Base-by-base conservation (phyloP, 2,113 vertebrate species). In the Gallinago jamesoni region DNA sequence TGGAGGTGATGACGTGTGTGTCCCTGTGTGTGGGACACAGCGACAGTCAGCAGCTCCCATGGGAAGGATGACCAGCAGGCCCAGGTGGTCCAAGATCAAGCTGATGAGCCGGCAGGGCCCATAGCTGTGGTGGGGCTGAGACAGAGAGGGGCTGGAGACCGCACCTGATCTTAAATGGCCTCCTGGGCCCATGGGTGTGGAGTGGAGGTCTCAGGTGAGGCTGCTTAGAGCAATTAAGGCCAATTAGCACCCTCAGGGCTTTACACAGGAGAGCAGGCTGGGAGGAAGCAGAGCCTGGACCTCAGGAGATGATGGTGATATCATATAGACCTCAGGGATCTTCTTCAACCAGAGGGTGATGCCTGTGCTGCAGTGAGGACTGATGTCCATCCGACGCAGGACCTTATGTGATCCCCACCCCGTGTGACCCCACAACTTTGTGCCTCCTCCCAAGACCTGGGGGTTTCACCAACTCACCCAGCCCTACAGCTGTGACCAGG, bases 311-410 rank as follows among this genome's bases (percentile, higher is more conserved):
- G 48, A 18, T 9, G 13, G 1, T 15, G 41, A 15, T 27, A 17
- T 19, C 43, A 45, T 39, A 39, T 10, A 48, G 28, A 45, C 12
- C 39, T 56, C 10, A 6, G 52, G 55, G 6, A 0, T 14, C 60
- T 12, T 21, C 59, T 39, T 25, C 48, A 33, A 4, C 27, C 2
- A 0, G 10, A 4, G 21, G 16, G 52, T 0, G 0, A 4, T 31
- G 53, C 17, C 48, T 8, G 1, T 2, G 3, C 43, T 25, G 48
- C 14, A 31, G 35, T 27, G 17, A 24, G 25, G 10, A 19, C 7
- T 2, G 2, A 15, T 1, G 30, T 45, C 48, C 24, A 64, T 37
- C 28, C 27, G 25, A 3, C 31, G 31, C 28, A 14, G 67, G 45
- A 4, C 33, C 9, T 50, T 1, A 45, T 2, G 45, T 17, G n/a